Base-by-base conservation (phyloP, 2,888 invertebrate species). In the Temnothorax ravouxi region DNA sequence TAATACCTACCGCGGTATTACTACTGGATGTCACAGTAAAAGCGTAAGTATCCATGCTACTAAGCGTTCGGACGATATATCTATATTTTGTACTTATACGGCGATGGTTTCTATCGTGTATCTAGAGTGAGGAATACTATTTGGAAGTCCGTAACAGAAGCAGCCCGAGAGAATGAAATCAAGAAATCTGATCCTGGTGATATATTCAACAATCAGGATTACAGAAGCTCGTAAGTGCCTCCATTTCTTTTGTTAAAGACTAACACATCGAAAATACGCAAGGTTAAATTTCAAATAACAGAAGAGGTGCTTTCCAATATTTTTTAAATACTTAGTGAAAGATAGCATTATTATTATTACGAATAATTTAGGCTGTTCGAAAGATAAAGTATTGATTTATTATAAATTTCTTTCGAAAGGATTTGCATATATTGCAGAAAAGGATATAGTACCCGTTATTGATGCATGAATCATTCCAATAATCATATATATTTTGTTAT, bases 131-230 rank as follows among this genome's bases (percentile, higher is more conserved):
- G 97, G 94, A 97, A 98, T 94, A 98, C 98, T 0, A 96, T 98
- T 88, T 98, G 97, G 95, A 99, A 99, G 95, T 97, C 98, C 0
- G 95, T 98, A 91, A 97, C 98, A 67, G 99, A 99, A 94, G 97
- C 97, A 82, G 98, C 99, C 56, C 96, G 99, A 79, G 99, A 99
- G 95, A 97, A 97, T 93, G 99, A 99, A 95, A 98, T 98, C 79
- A 96, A 97, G 89, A 97, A 98, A 92, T 96, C 97, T 80, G 99
- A 99, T 95, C 98, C 98, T 8, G 96, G 96, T 86, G 97, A 96
- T 89, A 96, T 97, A 85, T 96, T 97, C 93, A 94, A 95, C 85
- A 95, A 95, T 92, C 95, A 96, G 88, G 97, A 97, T 93, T 97
- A 97, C 88, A 96, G 97, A 91, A 97, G 97, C 95, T 97, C 97